Evolutionary conservation across 2,113 vertebrate genomes (phyloP).

Genomic region (Triplophysa tibetana): DNA sequence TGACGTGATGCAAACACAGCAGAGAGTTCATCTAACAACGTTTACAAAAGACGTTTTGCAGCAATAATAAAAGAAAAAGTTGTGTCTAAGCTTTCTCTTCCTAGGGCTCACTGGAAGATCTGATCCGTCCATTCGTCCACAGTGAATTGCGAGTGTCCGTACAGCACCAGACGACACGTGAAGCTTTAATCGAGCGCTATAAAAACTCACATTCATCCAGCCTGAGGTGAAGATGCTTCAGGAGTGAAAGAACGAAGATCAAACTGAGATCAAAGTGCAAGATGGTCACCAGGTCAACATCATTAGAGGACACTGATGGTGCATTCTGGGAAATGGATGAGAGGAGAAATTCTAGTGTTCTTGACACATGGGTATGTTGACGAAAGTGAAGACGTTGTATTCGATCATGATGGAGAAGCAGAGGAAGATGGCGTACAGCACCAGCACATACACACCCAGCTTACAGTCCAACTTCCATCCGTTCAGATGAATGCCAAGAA

Average conservation of each 20-base stretch:
- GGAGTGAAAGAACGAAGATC: slow-evolving; percentile 38
- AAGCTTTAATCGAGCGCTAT: neutral
- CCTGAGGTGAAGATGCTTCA: slow-evolving; percentile 51
- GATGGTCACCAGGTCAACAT: neutral
- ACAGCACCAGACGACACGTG: neutral
- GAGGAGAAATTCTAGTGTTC: slow-evolving; percentile 74
- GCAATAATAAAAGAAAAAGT: slow-evolving; percentile 43
- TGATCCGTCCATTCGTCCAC: neutral
- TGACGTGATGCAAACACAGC: too few relatives aligned
- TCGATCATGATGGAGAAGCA: slow-evolving; percentile 98
- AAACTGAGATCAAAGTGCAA: neutral
- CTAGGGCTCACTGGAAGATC: neutral
- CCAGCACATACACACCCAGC: slow-evolving; percentile 86
- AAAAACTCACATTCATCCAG: slow-evolving; percentile 12
- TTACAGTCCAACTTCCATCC: slow-evolving; percentile 92
- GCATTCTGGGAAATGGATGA: slow-evolving; percentile 58
- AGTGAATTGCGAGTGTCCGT: neutral
- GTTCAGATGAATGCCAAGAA: slow-evolving; percentile 90
- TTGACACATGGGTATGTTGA: slow-evolving; percentile 97
- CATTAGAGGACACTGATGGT: slow-evolving; percentile 44
- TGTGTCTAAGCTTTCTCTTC: slow-evolving; percentile 67
- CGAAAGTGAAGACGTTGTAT: slow-evolving; percentile 97
- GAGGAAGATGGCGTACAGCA: slow-evolving; percentile 90
- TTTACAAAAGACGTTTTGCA: neutral
- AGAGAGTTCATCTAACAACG: neutral